phyloP scores from a whole-genome alignment of 2,888 invertebrate genomes.

The Caenorhabditis virilis region DNA sequence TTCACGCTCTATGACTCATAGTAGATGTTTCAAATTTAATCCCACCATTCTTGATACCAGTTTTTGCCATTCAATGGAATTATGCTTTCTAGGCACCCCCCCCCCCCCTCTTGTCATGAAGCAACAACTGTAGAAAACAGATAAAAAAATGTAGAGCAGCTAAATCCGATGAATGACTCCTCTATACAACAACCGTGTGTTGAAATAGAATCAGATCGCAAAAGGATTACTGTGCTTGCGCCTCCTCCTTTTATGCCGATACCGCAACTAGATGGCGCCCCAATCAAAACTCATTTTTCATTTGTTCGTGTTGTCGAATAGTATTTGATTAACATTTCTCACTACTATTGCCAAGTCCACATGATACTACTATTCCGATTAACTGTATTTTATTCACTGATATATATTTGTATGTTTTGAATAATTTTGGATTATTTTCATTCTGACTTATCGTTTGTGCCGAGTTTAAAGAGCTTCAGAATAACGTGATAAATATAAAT shows the following conservation, averaged over 20 bases:
- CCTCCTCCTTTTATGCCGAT: conserved; percentile 32
- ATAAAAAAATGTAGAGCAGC: no score
- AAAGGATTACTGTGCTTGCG: conserved; percentile 40
- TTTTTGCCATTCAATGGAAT: no score
- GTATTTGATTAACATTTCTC: conserved; percentile 23
- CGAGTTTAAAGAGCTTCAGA: no score
- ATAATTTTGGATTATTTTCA: not conserved
- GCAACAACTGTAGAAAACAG: no score
- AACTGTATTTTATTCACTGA: conserved; percentile 16
- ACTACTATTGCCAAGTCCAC: conserved; percentile 1
- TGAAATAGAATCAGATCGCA: conserved; percentile 3
- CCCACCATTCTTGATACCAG: no score
- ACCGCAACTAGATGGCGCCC: conserved; percentile 23
- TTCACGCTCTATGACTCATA: no score
- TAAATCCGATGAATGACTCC: conserved; percentile 1
- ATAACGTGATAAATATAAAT: no score
- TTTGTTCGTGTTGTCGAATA: conserved; percentile 32
- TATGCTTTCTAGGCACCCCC: no score
- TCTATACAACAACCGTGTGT: not conserved
- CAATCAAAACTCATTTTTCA: conserved; percentile 26
- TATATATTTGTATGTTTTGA: conserved; percentile 17
- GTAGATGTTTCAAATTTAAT: no score
- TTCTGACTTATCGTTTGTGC: not conserved
- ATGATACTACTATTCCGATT: conserved; percentile 29
- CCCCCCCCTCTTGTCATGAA: no score